A percentile compares a stretch with the other conserved stretches of the same genome.
Conservation (phyloP, 1,140 invertebrate genomes). For the Zaprionus camerounensis region DNA sequence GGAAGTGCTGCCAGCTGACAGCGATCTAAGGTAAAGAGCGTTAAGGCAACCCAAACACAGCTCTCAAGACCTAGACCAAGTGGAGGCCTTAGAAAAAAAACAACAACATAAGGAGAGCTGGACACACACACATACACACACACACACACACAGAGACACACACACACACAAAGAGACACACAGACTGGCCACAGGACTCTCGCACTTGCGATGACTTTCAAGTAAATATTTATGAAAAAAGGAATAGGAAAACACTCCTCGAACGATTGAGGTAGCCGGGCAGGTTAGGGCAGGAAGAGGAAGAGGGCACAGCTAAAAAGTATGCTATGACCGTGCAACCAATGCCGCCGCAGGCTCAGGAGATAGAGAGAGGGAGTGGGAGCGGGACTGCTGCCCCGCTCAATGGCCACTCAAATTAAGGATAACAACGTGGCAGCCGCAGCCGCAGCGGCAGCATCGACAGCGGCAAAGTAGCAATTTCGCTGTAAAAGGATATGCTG, state of each 20-base stretch:
- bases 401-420: conserved; percentile 81
- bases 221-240: conserved; percentile 75
- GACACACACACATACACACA: too few species aligned
- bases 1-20: conserved; percentile 48
- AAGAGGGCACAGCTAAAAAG: conserved; percentile 18
- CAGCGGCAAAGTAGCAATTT: conserved; percentile 69
- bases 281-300: background rate
- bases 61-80: background rate
- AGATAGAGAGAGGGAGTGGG: background rate
- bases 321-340: conserved; percentile 24
- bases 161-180: conserved; percentile 10
- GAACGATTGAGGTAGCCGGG: conserved; percentile 3
- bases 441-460: conserved; percentile 12
- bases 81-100: conserved; percentile 1
- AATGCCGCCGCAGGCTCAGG: conserved; percentile 20
- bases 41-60: conserved; percentile 21
- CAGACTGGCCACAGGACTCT: conserved; percentile 30
- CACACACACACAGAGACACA: conserved; percentile 33
- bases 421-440: conserved; percentile 68
- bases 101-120: background rate
- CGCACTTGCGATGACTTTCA: conserved; percentile 49
- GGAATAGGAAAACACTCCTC: background rate
- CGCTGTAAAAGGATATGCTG: conserved; percentile 58
- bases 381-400: conserved; percentile 23
- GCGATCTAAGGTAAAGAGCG: conserved; percentile 47